These are phyloP conservation scores for Ploceus nigricollis DNA, from an alignment of 2,113 vertebrate species.

Conservation along the genomic window DNA sequence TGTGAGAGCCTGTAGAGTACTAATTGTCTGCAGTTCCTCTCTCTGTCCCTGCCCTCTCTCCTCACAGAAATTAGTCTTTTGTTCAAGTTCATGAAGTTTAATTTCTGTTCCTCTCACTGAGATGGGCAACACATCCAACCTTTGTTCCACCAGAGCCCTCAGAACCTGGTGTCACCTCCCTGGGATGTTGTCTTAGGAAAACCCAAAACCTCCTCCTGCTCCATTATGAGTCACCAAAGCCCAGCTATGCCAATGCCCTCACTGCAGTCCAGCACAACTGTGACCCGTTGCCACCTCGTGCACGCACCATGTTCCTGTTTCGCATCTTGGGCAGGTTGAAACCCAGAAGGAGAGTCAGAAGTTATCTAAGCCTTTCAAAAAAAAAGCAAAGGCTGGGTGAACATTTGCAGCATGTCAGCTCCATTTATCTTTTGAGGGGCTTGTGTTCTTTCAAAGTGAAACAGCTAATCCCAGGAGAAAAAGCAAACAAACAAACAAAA, in stretches of 20 bases:
- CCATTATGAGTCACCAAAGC: neutral
- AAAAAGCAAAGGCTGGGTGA: neutral
- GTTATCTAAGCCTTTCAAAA: neutral
- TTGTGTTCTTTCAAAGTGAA: neutral
- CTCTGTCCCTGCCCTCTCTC: neutral
- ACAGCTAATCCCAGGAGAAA: neutral
- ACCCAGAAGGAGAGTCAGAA: neutral
- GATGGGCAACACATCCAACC: neutral
- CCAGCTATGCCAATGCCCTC: accelerated
- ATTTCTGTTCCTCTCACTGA: slow-evolving; percentile 49
- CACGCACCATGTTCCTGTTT: neutral
- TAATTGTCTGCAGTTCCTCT: slow-evolving; percentile 50
- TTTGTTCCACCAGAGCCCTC: slow-evolving; percentile 10
- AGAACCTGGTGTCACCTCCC: neutral
- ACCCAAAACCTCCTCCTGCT: neutral
- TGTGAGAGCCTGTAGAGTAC: slow-evolving; percentile 46
- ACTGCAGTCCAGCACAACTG: neutral
- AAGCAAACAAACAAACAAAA: slow-evolving; percentile 17
- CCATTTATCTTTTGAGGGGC: neutral
- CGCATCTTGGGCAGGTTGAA: neutral
- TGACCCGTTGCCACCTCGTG: accelerated
- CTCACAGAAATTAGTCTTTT: slow-evolving; percentile 52
- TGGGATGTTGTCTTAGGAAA: neutral
- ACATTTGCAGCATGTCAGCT: neutral
- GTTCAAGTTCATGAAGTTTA: slow-evolving; percentile 56